A percentile compares a stretch with the other conserved stretches of the same genome.
phyloP scores from a whole-genome alignment of 2,797 vertebrate species.

The Sus cebifrons region DNA sequence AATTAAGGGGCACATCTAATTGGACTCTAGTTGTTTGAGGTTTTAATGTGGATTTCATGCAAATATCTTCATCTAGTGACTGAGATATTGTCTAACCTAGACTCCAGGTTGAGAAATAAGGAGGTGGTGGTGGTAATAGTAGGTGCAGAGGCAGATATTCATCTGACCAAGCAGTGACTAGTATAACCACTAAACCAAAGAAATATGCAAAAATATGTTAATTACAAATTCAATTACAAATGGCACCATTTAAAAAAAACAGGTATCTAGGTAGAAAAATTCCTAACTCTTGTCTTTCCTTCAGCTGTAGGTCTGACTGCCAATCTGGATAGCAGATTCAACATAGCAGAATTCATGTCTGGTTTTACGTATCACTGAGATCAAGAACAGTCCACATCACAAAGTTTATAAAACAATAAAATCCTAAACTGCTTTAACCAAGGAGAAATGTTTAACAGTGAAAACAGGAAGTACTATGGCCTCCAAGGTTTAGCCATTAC shows the following conservation, averaged over 20 bases:
- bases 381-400: conserved; percentile 39
- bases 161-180: background rate
- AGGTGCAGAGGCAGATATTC: background rate
- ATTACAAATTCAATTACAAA: background rate
- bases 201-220: background rate
- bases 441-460: background rate
- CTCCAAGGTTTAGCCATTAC: conserved; percentile 23
- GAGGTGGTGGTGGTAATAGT: too few species aligned
- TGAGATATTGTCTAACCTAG: background rate
- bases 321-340: background rate
- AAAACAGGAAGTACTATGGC: conserved; percentile 26
- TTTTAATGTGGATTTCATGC: conserved; percentile 25
- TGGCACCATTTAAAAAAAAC: background rate
- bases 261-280: conserved; percentile 51
- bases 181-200: background rate
- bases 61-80: conserved; percentile 32
- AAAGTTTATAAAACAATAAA: conserved; percentile 52
- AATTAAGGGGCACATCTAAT: conserved; percentile 25
- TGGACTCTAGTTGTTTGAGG: background rate
- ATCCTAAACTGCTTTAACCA: background rate
- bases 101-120: too few species aligned
- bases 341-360: background rate
- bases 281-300: background rate
- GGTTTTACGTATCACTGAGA: conserved; percentile 21
- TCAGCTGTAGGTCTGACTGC: conserved; percentile 5